These are phyloP conservation scores for Sebastes fasciatus DNA, from an alignment of 2,113 vertebrate species.

Conservation along the genomic window DNA sequence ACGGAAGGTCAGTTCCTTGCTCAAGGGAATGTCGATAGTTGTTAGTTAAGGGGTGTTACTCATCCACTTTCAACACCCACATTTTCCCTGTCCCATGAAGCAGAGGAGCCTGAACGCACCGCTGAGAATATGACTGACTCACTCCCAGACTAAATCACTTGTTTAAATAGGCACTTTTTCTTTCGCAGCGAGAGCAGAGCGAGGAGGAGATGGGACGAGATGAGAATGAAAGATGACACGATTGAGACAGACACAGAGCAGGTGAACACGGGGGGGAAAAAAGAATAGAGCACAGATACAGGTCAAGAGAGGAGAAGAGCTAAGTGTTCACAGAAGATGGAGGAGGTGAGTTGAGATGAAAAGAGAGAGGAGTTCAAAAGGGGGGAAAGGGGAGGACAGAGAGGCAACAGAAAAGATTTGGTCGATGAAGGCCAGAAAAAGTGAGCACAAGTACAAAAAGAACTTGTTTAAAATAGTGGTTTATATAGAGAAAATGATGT, in stretches of 20 bases:
- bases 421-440: neutral
- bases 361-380: constrained; percentile 27
- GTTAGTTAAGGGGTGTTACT: constrained; percentile 35
- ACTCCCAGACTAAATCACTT: constrained; percentile 26
- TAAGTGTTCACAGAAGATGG: constrained; percentile 6
- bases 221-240: constrained; percentile 41
- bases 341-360: constrained; percentile 34
- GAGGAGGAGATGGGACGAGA: constrained; percentile 8
- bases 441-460: neutral
- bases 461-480: neutral
- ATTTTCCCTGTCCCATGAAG: constrained; percentile 30
- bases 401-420: neutral
- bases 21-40: constrained; percentile 21
- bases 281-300: neutral
- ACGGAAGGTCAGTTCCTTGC: constrained; percentile 20
- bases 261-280: neutral
- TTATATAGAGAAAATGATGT: neutral
- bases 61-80: constrained; percentile 55
- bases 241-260: neutral
- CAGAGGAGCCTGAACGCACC: constrained; percentile 26
- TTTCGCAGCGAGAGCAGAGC: neutral
- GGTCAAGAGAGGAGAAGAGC: constrained; percentile 10
- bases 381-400: neutral
- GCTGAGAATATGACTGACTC: constrained; percentile 39
- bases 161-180: constrained; percentile 19